Evolutionary conservation across 2,888 invertebrate species (phyloP), one percentile per base, ranked within the genome.

Genomic region (Noctua pronuba): DNA sequence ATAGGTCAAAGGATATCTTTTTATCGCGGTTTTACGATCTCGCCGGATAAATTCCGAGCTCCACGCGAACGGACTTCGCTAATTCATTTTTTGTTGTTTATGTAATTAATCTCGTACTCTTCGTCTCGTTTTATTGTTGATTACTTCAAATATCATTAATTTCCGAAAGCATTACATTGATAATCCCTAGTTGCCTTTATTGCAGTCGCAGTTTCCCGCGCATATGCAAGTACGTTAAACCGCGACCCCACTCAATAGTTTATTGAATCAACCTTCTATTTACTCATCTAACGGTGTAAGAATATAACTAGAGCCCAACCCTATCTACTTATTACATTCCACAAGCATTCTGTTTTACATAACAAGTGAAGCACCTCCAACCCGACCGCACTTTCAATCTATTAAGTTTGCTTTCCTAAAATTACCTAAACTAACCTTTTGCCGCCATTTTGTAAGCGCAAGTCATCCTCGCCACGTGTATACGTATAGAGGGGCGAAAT

Each of bases 401-500:
- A 84, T 75, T 86, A 76, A 86, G 75, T 82, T 82, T 75, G 64
- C 62, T 76, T 78, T 68, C 64, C 66, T 49, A 71, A 79, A 75
- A 73, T 73, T 74, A 75, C 58, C 41, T 28, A 76, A 84, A 49
- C 60, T 72, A 79, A 68, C 75, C 77, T 71, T 75, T 72, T 35
- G 60, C 5, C 52, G 16, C 75, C 66, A 74, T 85, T 72, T 69
- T 52, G 58, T 64, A 46, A 73, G 46, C 65, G 46, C 86, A 58
- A 83, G 82, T 82, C 82, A 85, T 77, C 74, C 18, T 46, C 49
- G 1, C 66, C 66, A 66, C 67, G 69, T 78, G 73, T 79, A 77
- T 64, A 28, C 77, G 73, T 79, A 77, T 64, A 28, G 65, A 65
- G 49, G 75, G 72, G 71, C 44, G 73, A 81, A 89, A 88, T 90